Evolutionary conservation across 2,797 vertebrate genomes (phyloP).

Genomic region (Cuculus canorus): DNA sequence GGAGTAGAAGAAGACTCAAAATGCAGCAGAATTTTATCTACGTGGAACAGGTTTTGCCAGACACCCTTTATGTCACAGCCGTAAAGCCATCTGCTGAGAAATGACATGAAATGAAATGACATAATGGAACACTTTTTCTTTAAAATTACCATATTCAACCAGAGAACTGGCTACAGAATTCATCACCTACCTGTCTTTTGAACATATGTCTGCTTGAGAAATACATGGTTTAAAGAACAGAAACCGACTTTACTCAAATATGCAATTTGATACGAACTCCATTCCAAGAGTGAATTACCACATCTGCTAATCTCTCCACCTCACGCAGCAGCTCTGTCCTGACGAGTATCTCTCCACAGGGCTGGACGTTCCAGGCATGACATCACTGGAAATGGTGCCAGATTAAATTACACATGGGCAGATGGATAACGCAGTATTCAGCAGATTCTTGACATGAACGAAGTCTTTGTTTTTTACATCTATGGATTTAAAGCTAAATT

Average conservation of each 20-base stretch:
- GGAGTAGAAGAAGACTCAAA: background rate
- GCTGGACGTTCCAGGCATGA: slow-evolving; percentile 58
- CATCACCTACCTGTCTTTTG: background rate
- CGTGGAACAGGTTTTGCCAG: background rate
- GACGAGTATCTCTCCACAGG: background rate
- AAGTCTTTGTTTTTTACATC: background rate
- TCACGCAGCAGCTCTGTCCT: background rate
- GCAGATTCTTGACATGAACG: slow-evolving; percentile 36
- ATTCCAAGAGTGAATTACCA: slow-evolving; percentile 16
- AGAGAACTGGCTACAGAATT: background rate
- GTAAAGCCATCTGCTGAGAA: background rate
- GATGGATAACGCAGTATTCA: slow-evolving; percentile 41
- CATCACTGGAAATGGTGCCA: slow-evolving; percentile 59
- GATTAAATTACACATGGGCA: slow-evolving; percentile 47
- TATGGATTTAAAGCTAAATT: background rate
- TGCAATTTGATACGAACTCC: background rate
- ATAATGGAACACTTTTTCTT: background rate
- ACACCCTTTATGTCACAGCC: background rate
- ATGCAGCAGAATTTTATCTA: background rate
- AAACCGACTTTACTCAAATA: background rate
- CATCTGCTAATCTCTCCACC: slow-evolving; percentile 38
- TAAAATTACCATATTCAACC: background rate
- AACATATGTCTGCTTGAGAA: background rate
- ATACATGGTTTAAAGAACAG: background rate
- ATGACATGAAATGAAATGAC: background rate